Conservation (phyloP, 64 coral and sea anemone genomes). For the Actinia equina region DNA sequence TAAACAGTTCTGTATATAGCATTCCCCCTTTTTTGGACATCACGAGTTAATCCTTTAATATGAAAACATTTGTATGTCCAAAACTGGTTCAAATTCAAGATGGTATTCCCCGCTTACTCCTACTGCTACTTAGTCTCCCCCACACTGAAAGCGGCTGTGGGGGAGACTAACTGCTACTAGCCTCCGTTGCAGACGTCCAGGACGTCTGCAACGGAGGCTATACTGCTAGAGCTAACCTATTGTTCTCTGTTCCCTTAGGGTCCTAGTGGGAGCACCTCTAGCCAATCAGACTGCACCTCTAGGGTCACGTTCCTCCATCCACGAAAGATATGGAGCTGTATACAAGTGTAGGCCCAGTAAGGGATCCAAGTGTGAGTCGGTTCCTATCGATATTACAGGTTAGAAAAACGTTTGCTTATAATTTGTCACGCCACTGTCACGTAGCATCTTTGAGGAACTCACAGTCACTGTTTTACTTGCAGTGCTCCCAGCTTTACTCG, state of each 20-base stretch:
- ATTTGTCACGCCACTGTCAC: neutral
- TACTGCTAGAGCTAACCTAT: neutral
- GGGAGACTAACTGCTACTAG: too few relatives aligned
- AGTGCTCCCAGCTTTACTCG: neutral
- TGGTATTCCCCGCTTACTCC: too few relatives aligned
- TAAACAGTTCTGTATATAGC: too few relatives aligned
- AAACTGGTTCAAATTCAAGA: too few relatives aligned
- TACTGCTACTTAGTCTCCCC: too few relatives aligned
- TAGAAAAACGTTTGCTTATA: neutral
- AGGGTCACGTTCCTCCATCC: neutral
- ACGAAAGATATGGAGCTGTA: conserved; percentile 20
- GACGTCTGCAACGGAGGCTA: too few relatives aligned
- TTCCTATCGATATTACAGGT: conserved; percentile 29
- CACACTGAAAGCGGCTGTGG: too few relatives aligned
- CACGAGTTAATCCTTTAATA: too few relatives aligned
- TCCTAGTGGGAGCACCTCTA: conserved; percentile 26
- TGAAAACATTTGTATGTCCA: too few relatives aligned
- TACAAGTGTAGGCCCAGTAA: conserved; percentile 15
- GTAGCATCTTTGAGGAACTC: neutral
- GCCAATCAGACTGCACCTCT: conserved; percentile 8
- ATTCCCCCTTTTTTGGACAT: too few relatives aligned
- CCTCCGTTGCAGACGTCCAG: too few relatives aligned
- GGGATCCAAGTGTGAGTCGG: neutral
- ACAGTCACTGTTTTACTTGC: neutral
- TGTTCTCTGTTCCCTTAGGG: neutral